phyloP scores from a whole-genome alignment of 2,797 vertebrate species.

The Typhlichthys subterraneus region DNA sequence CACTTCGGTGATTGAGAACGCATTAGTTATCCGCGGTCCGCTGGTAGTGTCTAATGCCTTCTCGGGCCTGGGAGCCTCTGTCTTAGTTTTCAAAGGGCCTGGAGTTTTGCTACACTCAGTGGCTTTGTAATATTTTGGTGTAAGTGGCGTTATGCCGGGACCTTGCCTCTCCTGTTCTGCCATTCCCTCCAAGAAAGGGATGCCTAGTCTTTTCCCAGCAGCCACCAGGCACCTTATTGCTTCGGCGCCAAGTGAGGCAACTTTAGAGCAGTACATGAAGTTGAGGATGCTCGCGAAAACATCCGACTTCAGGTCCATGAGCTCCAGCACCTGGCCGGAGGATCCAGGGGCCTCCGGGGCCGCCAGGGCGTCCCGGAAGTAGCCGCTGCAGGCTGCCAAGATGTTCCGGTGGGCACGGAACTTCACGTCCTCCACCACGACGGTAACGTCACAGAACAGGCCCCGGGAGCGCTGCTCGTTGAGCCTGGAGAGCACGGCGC shows the following conservation, averaged over 20 bases:
- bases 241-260: slow-evolving; percentile 82
- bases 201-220: slow-evolving; percentile 94
- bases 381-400: slow-evolving; percentile 94
- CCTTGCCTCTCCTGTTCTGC: slow-evolving; percentile 72
- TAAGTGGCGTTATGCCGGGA: slow-evolving; percentile 24
- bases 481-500: slow-evolving; percentile 88
- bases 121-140: slow-evolving; percentile 41
- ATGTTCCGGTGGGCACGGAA: slow-evolving; percentile 97
- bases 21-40: slow-evolving; percentile 96
- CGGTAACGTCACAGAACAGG: slow-evolving; percentile 95
- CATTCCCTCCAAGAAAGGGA: slow-evolving; percentile 95
- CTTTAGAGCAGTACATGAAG: slow-evolving; percentile 96
- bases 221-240: slow-evolving; percentile 85
- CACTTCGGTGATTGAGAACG: slow-evolving; percentile 95
- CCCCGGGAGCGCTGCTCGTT: slow-evolving; percentile 95
- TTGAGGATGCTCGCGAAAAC: slow-evolving; percentile 96
- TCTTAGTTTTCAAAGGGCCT: slow-evolving; percentile 73
- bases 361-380: slow-evolving; percentile 92
- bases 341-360: slow-evolving; percentile 85
- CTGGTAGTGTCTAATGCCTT: slow-evolving; percentile 81
- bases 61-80: slow-evolving; percentile 82
- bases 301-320: slow-evolving; percentile 95
- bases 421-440: slow-evolving; percentile 98
- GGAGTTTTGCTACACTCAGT: slow-evolving; percentile 64
- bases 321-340: slow-evolving; percentile 90